Conservation (phyloP, 2,797 vertebrate species). For the Poeciliopsis turneri region DNA sequence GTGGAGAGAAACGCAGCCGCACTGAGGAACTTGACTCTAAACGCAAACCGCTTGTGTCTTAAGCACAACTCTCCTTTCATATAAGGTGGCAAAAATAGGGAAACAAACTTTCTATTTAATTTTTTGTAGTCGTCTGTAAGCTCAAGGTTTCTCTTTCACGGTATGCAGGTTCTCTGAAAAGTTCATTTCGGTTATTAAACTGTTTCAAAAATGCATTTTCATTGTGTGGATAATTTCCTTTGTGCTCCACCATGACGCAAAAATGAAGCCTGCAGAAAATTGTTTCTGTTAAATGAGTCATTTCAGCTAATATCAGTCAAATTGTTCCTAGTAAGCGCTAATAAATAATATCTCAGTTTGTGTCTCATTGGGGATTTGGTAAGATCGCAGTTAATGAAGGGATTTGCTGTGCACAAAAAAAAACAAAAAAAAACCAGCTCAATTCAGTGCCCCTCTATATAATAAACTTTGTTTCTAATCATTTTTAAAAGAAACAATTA, state of each 20-base stretch:
- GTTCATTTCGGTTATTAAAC: constrained; percentile 57
- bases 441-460: neutral
- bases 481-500: neutral
- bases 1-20: constrained; percentile 8
- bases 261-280: constrained; percentile 49
- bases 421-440: no score
- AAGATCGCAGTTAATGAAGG: constrained; percentile 27
- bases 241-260: constrained; percentile 33
- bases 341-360: constrained; percentile 31
- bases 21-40: constrained; percentile 26
- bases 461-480: neutral
- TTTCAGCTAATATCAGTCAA: constrained; percentile 28
- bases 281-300: constrained; percentile 43
- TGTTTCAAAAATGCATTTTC: neutral
- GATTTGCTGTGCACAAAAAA: neutral
- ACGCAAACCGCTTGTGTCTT: constrained; percentile 5
- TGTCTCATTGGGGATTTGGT: constrained; percentile 11
- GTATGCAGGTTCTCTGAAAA: constrained; percentile 38
- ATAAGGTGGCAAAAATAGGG: constrained; percentile 29
- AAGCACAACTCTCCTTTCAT: constrained; percentile 9
- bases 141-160: constrained; percentile 30
- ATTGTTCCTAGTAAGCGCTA: constrained; percentile 16
- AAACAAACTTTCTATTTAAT: constrained; percentile 15
- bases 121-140: constrained; percentile 14
- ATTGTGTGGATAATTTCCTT: constrained; percentile 35